Conservation (phyloP, 2,888 invertebrate species). For the Priocnemis perturbator region DNA sequence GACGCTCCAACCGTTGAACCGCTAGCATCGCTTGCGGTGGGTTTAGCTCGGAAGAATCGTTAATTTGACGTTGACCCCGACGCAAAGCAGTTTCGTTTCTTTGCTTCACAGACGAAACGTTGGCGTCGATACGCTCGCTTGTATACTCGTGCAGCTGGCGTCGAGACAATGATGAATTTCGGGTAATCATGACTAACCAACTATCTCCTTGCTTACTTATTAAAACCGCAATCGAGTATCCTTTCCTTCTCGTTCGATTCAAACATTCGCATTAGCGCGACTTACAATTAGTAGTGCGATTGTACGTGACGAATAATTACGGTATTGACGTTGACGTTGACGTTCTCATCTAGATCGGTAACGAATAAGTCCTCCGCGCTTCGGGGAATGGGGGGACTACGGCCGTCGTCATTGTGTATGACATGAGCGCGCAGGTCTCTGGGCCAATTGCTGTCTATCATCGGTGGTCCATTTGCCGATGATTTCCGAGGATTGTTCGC, state of each 20-base stretch:
- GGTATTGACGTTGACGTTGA: not conserved
- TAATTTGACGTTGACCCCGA: slow-evolving; percentile 18
- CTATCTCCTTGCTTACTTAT: not conserved
- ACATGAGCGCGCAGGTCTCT: slow-evolving; percentile 19
- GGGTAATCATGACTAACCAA: not conserved
- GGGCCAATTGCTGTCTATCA: slow-evolving; percentile 21
- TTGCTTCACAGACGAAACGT: slow-evolving; percentile 3
- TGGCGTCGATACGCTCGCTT: too few species aligned
- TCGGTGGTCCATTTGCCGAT: slow-evolving; percentile 10
- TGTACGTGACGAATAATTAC: not conserved
- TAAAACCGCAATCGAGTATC: too few species aligned
- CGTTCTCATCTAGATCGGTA: slow-evolving; percentile 14
- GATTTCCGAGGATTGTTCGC: slow-evolving; percentile 26
- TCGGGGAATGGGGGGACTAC: slow-evolving; percentile 19
- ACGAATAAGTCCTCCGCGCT: slow-evolving; percentile 25
- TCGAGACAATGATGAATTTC: not conserved
- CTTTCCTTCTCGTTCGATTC: too few species aligned
- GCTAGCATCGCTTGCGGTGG: slow-evolving; percentile 48
- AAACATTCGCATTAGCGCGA: too few species aligned
- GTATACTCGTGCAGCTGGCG: not conserved
- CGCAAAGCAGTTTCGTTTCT: slow-evolving; percentile 5
- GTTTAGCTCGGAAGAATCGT: slow-evolving; percentile 21
- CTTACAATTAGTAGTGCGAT: not conserved
- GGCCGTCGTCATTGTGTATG: slow-evolving; percentile 10
- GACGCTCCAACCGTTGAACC: slow-evolving; percentile 48